These are phyloP conservation scores for Megastigmus dorsalis DNA, from an alignment of 2,888 invertebrate species.

Conservation along the genomic window DNA sequence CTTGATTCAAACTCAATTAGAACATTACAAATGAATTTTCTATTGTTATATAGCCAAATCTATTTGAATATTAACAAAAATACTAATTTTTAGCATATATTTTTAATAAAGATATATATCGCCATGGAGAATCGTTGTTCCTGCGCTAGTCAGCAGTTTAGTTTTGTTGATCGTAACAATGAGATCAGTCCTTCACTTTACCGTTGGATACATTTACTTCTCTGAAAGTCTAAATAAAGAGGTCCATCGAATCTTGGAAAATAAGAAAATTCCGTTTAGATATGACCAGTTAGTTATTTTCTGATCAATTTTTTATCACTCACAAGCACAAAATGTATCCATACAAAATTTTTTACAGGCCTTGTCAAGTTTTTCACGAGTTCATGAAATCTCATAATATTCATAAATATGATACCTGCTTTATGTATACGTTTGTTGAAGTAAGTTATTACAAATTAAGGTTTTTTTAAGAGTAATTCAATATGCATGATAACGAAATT, in stretches of 20 bases:
- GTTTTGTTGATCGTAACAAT: constrained; percentile 58
- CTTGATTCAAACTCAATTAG: too few species aligned
- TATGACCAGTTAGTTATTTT: constrained; percentile 8
- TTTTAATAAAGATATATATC: constrained; percentile 19
- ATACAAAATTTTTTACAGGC: constrained; percentile 58
- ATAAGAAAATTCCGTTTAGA: neutral
- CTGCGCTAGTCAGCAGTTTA: constrained; percentile 62
- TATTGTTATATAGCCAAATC: too few species aligned
- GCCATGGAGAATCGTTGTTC: constrained; percentile 65
- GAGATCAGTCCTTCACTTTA: constrained; percentile 50
- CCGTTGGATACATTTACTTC: constrained; percentile 59
- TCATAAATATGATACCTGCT: constrained; percentile 53
- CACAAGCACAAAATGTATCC: too few species aligned
- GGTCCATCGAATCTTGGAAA: neutral
- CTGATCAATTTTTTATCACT: constrained; percentile 4
- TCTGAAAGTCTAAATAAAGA: neutral
- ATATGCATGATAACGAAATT: neutral
- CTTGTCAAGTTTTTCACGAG: constrained; percentile 57
- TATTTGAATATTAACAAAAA: too few species aligned
- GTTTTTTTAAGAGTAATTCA: neutral
- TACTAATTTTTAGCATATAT: too few species aligned
- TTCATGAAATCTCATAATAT: constrained; percentile 53
- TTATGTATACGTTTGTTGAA: constrained; percentile 50
- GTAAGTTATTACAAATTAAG: constrained; percentile 50
- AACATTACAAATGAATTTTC: too few species aligned